phyloP scores from a whole-genome alignment of 2,113 vertebrate genomes.

The Perca schrenkii region DNA sequence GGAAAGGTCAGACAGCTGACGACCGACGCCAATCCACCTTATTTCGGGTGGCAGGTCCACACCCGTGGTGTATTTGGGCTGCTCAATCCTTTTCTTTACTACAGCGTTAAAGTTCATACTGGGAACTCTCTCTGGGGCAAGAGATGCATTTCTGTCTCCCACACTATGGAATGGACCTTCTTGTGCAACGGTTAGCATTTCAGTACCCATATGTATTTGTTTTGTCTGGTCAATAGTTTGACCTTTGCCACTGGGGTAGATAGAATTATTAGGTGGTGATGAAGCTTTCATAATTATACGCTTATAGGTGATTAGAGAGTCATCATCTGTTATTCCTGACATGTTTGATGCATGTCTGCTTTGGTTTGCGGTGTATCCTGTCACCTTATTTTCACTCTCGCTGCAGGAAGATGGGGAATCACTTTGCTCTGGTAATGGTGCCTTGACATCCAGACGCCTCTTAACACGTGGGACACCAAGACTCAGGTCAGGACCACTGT shows the following conservation, averaged over 20 bases:
- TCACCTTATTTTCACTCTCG: constrained; percentile 20
- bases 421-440: constrained; percentile 31
- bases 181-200: constrained; percentile 7
- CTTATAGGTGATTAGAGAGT: constrained; percentile 59
- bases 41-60: constrained; percentile 31
- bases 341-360: constrained; percentile 10
- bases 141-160: background rate
- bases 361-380: constrained; percentile 5
- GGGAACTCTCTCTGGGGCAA: background rate
- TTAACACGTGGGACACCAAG: constrained; percentile 39
- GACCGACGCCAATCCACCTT: constrained; percentile 48
- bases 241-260: constrained; percentile 4
- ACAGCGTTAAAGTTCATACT: constrained; percentile 32
- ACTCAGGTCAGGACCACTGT: constrained; percentile 34
- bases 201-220: background rate
- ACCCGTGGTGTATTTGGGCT: constrained; percentile 3
- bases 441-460: constrained; percentile 45
- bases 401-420: constrained; percentile 35
- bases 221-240: constrained; percentile 26
- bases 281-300: constrained; percentile 64
- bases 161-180: background rate
- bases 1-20: constrained; percentile 26
- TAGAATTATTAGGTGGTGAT: background rate
- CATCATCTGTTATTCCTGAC: constrained; percentile 16
- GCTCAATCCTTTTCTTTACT: constrained; percentile 15